phyloP scores from a whole-genome alignment of 2,113 vertebrate genomes.

The Antechinus stuartii region DNA sequence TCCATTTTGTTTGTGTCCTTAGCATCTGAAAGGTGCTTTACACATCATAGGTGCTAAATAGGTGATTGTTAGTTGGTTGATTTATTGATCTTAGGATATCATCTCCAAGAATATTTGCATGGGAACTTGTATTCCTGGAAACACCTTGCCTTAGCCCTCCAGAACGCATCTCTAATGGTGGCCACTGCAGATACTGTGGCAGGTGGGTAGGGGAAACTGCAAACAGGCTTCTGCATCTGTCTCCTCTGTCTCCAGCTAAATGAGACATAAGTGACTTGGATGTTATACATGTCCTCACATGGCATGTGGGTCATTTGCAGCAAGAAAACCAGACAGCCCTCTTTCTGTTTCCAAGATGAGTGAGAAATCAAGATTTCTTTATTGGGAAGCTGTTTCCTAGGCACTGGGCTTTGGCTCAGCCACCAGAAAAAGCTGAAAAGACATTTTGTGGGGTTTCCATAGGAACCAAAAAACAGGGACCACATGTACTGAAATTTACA shows the following conservation, averaged over 20 bases:
- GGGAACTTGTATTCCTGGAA: neutral
- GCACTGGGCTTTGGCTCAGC: neutral
- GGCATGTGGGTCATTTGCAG: neutral
- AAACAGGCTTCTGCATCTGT: neutral
- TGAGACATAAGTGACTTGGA: neutral
- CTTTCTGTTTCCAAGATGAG: neutral
- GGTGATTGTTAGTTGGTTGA: neutral
- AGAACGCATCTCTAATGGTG: neutral
- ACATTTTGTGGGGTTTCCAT: slow-evolving; percentile 3
- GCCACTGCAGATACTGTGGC: neutral
- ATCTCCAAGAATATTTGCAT: neutral
- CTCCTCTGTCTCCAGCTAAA: neutral
- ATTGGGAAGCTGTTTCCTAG: neutral
- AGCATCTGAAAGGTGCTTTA: neutral
- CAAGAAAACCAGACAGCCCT: neutral
- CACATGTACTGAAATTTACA: neutral
- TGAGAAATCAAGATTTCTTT: neutral
- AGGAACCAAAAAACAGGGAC: slow-evolving; percentile 3
- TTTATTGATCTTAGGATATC: neutral
- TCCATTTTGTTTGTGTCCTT: neutral
- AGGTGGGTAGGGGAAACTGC: neutral
- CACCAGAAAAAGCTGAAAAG: neutral
- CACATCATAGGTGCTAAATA: neutral
- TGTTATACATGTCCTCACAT: neutral
- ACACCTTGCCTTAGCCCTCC: neutral